Evolutionary conservation across 2,888 invertebrate genomes (phyloP), one percentile per base, ranked within the genome.

Genomic region (Tetragonisca angustula): DNA sequence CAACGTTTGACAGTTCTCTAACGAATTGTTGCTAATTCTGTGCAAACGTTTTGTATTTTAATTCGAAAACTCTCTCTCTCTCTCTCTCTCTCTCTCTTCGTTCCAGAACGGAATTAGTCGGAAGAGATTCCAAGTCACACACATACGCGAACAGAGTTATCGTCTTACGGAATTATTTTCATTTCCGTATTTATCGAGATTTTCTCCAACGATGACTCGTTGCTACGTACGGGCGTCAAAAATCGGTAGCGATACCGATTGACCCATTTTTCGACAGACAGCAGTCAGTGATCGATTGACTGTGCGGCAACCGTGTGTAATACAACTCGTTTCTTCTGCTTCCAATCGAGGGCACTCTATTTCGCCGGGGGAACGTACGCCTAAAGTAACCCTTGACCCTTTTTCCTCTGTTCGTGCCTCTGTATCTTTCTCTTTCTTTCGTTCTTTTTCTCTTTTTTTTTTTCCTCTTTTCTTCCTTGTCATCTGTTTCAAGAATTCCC

Each of bases 341-440:
- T 5, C 15, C 2, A n/a, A 27, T 50, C 24, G 74, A 83, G 79
- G 76, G 72, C 52, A 72, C 84, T 76, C 80, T 71, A 77, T 86
- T 82, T 83, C 70, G 73, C 69, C 65, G 81, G 72, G 5, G 24
- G 9, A 71, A 72, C 79, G 81, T 76, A 56, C 72, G 76, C 52
- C 72, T 69, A 81, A 87, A 86, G 86, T 79, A 85, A 78, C 87
- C 72, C 82, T 87, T 85, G 87, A 87, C 87, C 43, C 77, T 74
- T 83, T 79, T 69, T 54, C 64, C 61, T 43, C 54, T 36, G 50
- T 27, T 36, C 52, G 6, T 27, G 36, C 52, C 21, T 9, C 43
- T 43, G 49, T 24, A 32, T 64, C 21, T 19, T 13, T 19, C 11
- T 13, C 21, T 64, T 0, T 5, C 4, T 5, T 21, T 54, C 21